A percentile compares a stretch with the other conserved stretches of the same genome.
phyloP scores from a whole-genome alignment of 2,113 vertebrate species.

The Micromys minutus region DNA sequence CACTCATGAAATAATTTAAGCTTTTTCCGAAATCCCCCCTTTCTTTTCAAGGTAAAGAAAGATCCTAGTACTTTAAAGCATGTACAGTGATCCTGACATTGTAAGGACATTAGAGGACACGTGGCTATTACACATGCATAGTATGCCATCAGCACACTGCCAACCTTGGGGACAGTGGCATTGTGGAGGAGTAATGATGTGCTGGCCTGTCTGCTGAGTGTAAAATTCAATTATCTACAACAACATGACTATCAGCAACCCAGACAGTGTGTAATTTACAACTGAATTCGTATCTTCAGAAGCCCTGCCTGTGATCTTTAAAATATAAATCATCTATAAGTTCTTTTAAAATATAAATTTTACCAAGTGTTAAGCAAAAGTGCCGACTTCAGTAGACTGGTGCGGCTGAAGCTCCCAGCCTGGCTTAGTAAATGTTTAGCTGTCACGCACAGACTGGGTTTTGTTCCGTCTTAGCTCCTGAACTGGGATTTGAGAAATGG shows the following conservation, averaged over 20 bases:
- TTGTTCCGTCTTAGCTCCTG: neutral
- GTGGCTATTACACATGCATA: neutral
- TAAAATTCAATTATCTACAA: slow-evolving; percentile 76
- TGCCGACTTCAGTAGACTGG: neutral
- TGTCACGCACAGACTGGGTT: slow-evolving; percentile 42
- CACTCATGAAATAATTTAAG: slow-evolving; percentile 35
- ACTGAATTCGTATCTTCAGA: slow-evolving; percentile 49
- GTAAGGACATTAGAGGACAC: neutral
- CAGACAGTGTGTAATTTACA: slow-evolving; percentile 66
- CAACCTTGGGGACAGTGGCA: neutral
- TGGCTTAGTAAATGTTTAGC: slow-evolving; percentile 35
- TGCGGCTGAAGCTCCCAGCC: slow-evolving; percentile 57
- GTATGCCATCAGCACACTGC: slow-evolving; percentile 38
- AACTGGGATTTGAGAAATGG: slow-evolving; percentile 13
- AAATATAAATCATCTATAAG: too few relatives aligned
- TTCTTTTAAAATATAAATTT: slow-evolving; percentile 76
- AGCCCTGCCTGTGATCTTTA: slow-evolving; percentile 69
- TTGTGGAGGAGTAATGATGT: slow-evolving; percentile 25
- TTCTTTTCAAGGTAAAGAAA: slow-evolving; percentile 69
- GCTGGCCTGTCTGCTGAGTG: slow-evolving; percentile 24
- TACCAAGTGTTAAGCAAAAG: slow-evolving; percentile 66
- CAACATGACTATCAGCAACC: slow-evolving; percentile 43
- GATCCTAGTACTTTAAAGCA: slow-evolving; percentile 71
- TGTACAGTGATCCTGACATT: neutral
- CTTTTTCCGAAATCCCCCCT: slow-evolving; percentile 51